Percentiles rank a stretch among this genome's conserved stretches.
These are phyloP conservation scores for Nymphalis urticae DNA, from an alignment of 2,888 invertebrate genomes.

Conservation along the genomic window DNA sequence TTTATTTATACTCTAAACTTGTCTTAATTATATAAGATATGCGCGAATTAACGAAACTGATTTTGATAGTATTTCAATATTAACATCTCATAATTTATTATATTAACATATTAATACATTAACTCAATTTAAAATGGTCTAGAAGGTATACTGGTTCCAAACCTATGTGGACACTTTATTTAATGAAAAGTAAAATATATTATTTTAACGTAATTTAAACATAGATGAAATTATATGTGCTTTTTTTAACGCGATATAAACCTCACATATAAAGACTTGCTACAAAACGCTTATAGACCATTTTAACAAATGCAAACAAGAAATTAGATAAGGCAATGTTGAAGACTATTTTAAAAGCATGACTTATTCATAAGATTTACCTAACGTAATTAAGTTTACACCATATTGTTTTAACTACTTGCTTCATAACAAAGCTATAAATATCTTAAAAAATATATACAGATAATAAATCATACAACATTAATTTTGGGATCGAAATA, in stretches of 20 bases:
- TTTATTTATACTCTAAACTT: too few species aligned
- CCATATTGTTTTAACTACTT: background rate
- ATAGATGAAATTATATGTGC: too few species aligned
- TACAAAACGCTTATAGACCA: background rate
- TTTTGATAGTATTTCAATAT: too few species aligned
- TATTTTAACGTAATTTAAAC: background rate
- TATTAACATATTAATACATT: background rate
- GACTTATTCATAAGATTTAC: constrained; percentile 5
- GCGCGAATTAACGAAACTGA: too few species aligned
- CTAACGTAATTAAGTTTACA: background rate
- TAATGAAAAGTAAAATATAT: background rate
- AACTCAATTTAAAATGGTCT: constrained; percentile 1
- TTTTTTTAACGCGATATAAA: too few species aligned
- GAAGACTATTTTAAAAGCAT: constrained; percentile 11
- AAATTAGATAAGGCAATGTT: background rate
- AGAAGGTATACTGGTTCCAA: background rate
- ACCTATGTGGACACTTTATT: background rate
- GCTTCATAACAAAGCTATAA: too few species aligned
- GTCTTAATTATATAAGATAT: too few species aligned
- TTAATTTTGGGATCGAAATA: too few species aligned
- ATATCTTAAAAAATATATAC: too few species aligned
- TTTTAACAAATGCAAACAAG: constrained; percentile 1
- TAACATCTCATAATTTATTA: background rate
- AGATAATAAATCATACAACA: too few species aligned
- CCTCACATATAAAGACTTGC: too few species aligned